Evolutionary conservation across 2,888 invertebrate species (phyloP).

Genomic region (Tenthredo scrophulariae): DNA sequence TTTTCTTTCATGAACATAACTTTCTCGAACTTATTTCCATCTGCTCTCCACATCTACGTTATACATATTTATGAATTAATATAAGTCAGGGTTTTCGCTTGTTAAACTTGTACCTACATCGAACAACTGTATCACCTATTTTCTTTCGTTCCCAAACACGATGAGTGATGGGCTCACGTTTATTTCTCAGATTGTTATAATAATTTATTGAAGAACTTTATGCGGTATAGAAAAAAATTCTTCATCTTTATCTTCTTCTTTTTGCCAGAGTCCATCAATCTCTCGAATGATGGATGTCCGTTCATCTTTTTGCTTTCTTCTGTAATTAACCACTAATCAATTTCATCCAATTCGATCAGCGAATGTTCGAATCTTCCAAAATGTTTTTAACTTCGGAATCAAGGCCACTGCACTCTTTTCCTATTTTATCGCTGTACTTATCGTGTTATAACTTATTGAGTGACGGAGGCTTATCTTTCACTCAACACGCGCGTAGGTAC

Average conservation of each 20-base stretch:
- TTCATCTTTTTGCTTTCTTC: neutral
- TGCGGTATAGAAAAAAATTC: neutral
- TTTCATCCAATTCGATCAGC: neutral
- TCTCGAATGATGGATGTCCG: neutral
- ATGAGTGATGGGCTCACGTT: neutral
- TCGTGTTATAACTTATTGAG: slow-evolving; percentile 5
- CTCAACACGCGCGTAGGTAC: neutral
- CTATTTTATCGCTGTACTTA: neutral
- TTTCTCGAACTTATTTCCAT: neutral
- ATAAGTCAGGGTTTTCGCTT: neutral
- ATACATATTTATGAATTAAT: neutral
- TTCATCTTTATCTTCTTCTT: neutral
- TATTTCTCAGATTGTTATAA: neutral
- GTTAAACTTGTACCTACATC: neutral
- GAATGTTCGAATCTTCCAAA: neutral
- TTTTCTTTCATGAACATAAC: neutral
- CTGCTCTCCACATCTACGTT: neutral
- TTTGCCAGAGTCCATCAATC: neutral
- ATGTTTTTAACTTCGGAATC: neutral
- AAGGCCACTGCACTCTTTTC: neutral
- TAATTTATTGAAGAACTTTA: neutral
- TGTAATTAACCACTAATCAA: neutral
- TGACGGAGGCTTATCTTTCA: neutral
- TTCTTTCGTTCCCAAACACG: neutral
- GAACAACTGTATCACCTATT: neutral